These are phyloP conservation scores for Burhinus oedicnemus DNA, from an alignment of 2,113 vertebrate genomes.

Conservation along the genomic window DNA sequence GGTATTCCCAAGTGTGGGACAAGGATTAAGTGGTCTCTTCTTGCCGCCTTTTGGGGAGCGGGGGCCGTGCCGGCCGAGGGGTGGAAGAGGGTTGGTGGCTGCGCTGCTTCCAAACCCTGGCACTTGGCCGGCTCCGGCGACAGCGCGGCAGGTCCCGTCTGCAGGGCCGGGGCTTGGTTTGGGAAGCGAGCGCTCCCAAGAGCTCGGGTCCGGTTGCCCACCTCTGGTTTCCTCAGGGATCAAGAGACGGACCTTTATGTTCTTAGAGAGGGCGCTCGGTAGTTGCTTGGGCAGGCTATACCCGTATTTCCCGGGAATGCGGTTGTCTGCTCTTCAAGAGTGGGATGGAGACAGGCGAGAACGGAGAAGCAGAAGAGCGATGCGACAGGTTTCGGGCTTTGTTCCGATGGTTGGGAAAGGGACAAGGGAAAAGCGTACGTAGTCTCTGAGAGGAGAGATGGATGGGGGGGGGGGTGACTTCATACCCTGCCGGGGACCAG, in stretches of 20 bases:
- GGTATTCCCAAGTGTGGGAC: background rate
- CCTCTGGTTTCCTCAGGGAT: background rate
- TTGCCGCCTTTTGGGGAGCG: background rate
- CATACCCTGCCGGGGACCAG: fast-evolving
- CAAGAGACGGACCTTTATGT: background rate
- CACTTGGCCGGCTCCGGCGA: no score
- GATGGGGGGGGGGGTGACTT: fast-evolving
- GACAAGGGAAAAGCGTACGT: fast-evolving
- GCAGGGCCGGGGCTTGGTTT: no score
- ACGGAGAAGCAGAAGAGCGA: background rate
- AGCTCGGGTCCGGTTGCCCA: no score
- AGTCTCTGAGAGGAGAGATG: fast-evolving
- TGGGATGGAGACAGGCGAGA: fast-evolving
- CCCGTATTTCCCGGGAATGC: background rate
- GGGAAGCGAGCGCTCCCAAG: no score
- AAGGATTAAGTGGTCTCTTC: background rate
- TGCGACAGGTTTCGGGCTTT: background rate
- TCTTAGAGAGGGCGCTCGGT: background rate
- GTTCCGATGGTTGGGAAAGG: background rate
- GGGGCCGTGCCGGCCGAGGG: background rate
- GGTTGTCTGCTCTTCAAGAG: background rate
- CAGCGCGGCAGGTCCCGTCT: no score
- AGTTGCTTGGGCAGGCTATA: fast-evolving
- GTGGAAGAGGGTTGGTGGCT: background rate
- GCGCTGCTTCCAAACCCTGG: background rate